Base-by-base conservation (phyloP, 2,113 vertebrate genomes). In the Pelvicachromis taeniatus region DNA sequence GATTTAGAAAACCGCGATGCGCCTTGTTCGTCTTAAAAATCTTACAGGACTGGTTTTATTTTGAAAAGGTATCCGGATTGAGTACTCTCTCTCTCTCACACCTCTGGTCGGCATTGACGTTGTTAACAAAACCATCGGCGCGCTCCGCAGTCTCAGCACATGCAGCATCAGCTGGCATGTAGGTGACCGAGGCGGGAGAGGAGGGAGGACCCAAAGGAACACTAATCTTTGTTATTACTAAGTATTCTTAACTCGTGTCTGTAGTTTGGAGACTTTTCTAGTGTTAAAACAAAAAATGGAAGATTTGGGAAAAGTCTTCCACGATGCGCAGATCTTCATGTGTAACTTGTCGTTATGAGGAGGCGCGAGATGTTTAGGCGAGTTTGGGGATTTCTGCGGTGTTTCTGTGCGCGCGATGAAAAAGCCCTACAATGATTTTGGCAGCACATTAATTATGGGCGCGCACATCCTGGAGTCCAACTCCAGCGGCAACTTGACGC, bases 401-500 rank as follows among this genome's bases (percentile, higher is more conserved):
- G 58, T 50, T 6, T 82, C 16, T 9, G 82, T 40, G 86, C 77
- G 56, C 84, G 78, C 65, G 11, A 81, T 82, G 85, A 84, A 31
- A 85, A n/a, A 19, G 42, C 6, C 19, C 38, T 73, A 29, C 77
- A 2, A 94, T 94, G 94, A 38, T 81, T 50, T 45, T 53, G 82
- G 54, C 55, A 61, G 4, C 40, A 1, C 23, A 78, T 45, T 92
- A 91, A 92, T 58, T 19, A 95, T 95, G 94, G 89, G 88, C 53
- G 93, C 91, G 63, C 90, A 93, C n/a, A 88, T 95, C 33, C 82
- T 90, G 87, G 94, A 93, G 91, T 94, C 91, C 85, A 95, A 94
- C 85, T 95, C 93, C 70, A 96, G 94, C 91, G 91, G 92, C 81
- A 94, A 94, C 93, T 88, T 90, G 85, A 95, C 94, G 75, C 87